phyloP scores from a whole-genome alignment of 2,888 invertebrate species.

The Eupithecia pulchellata region DNA sequence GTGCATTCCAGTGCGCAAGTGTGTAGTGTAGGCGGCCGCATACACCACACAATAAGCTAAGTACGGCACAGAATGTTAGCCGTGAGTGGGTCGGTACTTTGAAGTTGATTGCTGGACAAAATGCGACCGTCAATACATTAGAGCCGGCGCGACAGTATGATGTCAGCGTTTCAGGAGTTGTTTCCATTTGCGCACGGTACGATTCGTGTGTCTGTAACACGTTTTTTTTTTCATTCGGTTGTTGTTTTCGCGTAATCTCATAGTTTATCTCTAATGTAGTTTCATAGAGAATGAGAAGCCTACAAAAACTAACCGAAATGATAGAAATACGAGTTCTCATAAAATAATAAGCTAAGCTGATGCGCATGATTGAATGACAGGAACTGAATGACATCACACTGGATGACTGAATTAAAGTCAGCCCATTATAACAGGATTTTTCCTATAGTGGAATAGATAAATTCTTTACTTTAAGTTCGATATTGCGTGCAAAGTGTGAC shows the following conservation, averaged over 20 bases:
- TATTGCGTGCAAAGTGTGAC: too few species aligned
- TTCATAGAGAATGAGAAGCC: neutral
- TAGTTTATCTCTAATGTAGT: neutral
- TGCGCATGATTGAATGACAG: too few species aligned
- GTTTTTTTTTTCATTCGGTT: neutral
- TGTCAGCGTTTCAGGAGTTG: constrained; percentile 65
- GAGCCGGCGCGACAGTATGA: constrained; percentile 61
- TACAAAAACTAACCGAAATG: neutral
- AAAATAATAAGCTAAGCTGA: neutral
- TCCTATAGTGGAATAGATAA: too few species aligned
- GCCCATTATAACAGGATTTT: too few species aligned
- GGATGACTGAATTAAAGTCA: too few species aligned
- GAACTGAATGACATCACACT: too few species aligned
- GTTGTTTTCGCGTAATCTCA: neutral
- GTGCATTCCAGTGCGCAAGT: constrained; percentile 22
- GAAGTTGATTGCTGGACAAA: constrained; percentile 64
- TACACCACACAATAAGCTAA: constrained; percentile 61
- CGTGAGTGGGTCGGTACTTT: constrained; percentile 50
- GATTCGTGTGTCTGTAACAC: neutral
- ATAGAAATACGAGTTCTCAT: too few species aligned
- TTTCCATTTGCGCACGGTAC: constrained; percentile 43
- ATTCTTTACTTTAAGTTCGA: too few species aligned
- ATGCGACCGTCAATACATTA: constrained; percentile 74
- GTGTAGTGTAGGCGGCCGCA: constrained; percentile 37
- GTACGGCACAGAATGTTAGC: constrained; percentile 33